Conservation (phyloP, 2,888 invertebrate species). For the Schizaphis graminum region DNA sequence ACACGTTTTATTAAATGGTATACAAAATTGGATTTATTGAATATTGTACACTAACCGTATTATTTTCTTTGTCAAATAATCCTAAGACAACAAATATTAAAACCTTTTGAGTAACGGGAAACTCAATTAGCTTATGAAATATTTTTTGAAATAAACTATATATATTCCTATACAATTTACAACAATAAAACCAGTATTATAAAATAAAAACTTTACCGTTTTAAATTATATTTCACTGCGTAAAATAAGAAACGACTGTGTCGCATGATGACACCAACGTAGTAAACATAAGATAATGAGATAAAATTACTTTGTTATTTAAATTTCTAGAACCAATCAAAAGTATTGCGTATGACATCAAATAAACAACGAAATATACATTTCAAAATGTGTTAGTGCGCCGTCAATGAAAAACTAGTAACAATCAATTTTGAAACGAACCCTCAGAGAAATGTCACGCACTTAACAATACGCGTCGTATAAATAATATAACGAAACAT, state of each 20-base stretch:
- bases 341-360: not conserved
- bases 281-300: not conserved
- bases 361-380: not conserved
- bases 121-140: constrained; percentile 29
- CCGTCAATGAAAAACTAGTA: not conserved
- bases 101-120: constrained; percentile 19
- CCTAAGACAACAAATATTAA: constrained; percentile 34
- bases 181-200: not conserved
- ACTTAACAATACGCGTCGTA: not conserved
- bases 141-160: not conserved
- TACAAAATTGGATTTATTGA: not conserved
- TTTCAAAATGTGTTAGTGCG: not conserved
- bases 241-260: not conserved
- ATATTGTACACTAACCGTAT: not conserved
- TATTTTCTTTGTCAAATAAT: constrained; percentile 14
- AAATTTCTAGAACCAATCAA: not conserved
- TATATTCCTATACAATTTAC: not conserved
- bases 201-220: not conserved
- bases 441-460: not conserved
- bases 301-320: not conserved
- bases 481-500: constrained; percentile 16
- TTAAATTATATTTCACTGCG: not conserved
- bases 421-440: constrained; percentile 1
- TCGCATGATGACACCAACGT: too few species aligned
- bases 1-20: not conserved